Conservation (phyloP, 2,797 vertebrate genomes). For the Sebastes taczanowskii region DNA sequence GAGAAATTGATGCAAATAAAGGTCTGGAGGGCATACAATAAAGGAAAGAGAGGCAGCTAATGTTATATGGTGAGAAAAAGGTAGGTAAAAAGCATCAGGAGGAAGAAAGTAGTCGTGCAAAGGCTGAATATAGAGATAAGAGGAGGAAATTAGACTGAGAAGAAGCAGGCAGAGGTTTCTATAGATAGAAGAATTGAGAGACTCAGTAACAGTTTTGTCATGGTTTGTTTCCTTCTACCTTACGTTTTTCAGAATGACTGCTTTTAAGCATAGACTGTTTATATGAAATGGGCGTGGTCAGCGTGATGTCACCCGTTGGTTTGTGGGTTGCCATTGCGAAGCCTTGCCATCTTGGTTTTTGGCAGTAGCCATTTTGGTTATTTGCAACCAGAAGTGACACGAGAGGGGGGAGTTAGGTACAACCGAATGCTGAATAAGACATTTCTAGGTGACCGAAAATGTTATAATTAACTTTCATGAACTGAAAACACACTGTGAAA, state of each 20-base stretch:
- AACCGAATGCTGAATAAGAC: no score
- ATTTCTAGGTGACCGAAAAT: no score
- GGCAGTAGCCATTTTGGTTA: no score
- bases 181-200: neutral
- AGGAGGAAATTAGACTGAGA: neutral
- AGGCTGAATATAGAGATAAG: neutral
- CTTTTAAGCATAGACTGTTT: no score
- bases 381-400: no score
- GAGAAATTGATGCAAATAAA: constrained; percentile 31
- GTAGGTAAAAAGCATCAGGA: neutral
- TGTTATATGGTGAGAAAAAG: constrained; percentile 10
- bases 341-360: no score
- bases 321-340: neutral
- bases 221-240: neutral
- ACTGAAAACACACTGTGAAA: no score
- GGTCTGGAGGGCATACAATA: neutral
- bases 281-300: no score
- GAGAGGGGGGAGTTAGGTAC: rapidly evolving
- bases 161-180: neutral
- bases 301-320: neutral
- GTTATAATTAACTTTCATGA: no score
- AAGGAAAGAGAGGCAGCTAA: constrained; percentile 24
- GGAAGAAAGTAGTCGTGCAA: neutral
- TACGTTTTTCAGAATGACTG: neutral
- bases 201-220: neutral